Base-by-base conservation (phyloP, 2,113 vertebrate genomes). In the Macroglossus sobrinus region DNA sequence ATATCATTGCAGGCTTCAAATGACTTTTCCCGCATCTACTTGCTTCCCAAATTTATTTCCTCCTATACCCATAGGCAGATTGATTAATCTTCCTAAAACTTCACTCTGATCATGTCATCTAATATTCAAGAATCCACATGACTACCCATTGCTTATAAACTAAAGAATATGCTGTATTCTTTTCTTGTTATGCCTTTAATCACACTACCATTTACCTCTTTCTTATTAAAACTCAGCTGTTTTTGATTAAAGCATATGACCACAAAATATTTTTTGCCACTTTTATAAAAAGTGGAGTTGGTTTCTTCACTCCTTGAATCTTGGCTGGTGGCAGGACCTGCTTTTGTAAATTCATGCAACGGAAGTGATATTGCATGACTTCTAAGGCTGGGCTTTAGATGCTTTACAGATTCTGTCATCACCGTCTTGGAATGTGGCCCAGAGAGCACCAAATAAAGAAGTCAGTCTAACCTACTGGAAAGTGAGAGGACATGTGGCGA, bases 1-100 rank as follows among this genome's bases (percentile, higher is more conserved):
- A 93, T 94, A 94, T 91, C 68, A 75, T 59, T 33, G 38, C 59
- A 95, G 55, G n/a, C 11, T 93, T 96, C 43, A 59, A 69, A 96
- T 59, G 82, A 82, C 86, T 94, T 93, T 93, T 50, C 4, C 61
- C 35, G 1, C 12, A 40, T 79, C 63, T 94, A 40, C 33, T 64
- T 79, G 69, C 22, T 92, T 11, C n/a, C 38, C n/a, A 69, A 69
- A 1, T 91, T 84, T 82, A 69, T 82, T 94, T 94, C 10, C 30
- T 81, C 24, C 55, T 85, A 13, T 63, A 78, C 57, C 47, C 68
- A 55, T 5, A 53, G 10, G 28, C 28, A 93, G 33, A 89, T 95
- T 30, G 33, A 89, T 95, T 30, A 74, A 74, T 95, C 75, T 94
- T 94, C 28, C 24, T 66, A 53, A 91, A 95, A 84, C 40, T 66